phyloP scores from a whole-genome alignment of 2,113 vertebrate species.

The Gasterosteus aculeatus region DNA sequence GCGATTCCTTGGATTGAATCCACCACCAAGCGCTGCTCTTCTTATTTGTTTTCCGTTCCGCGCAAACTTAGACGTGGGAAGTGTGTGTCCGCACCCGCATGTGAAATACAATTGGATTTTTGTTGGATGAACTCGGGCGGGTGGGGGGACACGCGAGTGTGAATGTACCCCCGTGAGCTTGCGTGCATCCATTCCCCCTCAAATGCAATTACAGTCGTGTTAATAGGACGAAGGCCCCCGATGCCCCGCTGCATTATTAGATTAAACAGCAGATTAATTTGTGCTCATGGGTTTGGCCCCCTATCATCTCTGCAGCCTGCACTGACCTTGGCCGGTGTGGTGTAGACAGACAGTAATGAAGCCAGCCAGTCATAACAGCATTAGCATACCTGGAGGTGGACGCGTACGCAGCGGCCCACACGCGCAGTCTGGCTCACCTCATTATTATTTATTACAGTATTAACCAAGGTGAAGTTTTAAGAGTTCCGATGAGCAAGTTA shows the following conservation, averaged over 20 bases:
- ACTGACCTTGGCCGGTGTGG: constrained; percentile 74
- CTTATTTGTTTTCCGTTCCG: constrained; percentile 27
- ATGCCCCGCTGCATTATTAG: constrained; percentile 75
- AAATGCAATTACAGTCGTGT: constrained; percentile 81
- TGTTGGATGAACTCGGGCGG: constrained; percentile 44
- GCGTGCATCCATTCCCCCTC: constrained; percentile 61
- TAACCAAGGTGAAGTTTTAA: constrained; percentile 66
- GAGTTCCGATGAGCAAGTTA: constrained; percentile 53
- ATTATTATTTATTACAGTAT: constrained; percentile 77
- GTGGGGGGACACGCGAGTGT: constrained; percentile 41
- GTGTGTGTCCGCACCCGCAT: constrained; percentile 12
- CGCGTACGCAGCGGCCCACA: constrained; percentile 30
- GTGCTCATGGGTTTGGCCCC: constrained; percentile 69
- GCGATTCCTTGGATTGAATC: constrained; percentile 60
- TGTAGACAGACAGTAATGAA: constrained; percentile 80
- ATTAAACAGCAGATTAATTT: constrained; percentile 82
- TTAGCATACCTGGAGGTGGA: constrained; percentile 71
- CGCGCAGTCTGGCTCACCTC: constrained; percentile 47
- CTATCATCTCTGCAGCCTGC: constrained; percentile 73
- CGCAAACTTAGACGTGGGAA: constrained; percentile 8
- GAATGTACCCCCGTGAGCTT: constrained; percentile 59
- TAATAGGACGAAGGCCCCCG: constrained; percentile 77
- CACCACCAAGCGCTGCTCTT: constrained; percentile 43
- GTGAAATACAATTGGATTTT: constrained; percentile 60
- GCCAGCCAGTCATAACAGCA: constrained; percentile 78